Evolutionary conservation across 2,888 invertebrate species (phyloP), one percentile per base, ranked within the genome.

Genomic region (Dicranocentrus wangi): DNA sequence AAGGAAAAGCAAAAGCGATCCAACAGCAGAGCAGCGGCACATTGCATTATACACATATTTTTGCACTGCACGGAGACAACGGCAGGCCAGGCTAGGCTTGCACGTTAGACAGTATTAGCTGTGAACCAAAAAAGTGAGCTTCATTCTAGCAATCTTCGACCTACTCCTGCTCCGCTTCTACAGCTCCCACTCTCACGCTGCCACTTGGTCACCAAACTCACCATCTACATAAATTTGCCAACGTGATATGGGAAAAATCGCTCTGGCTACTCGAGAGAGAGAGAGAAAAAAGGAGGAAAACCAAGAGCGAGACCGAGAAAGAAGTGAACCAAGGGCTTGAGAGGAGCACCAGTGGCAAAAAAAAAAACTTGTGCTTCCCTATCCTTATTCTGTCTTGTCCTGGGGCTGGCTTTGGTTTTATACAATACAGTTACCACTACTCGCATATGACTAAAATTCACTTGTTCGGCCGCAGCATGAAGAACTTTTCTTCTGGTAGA

Each of bases 161-260:
- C 55, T 23, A 55, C 55, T 55, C 27, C 71, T 71, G 43, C 23
- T 25, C 2, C 65, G 10, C 32, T 32, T 19, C 25, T 55, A 7
- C 13, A 27, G 60, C 60, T 70, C 25, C 39, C 42, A 51, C 15
- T 19, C 19, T 23, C 15, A 43, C 39, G 23, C 43, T 60, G 60
- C 60, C 60, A 25, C 72, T 61, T 75, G 75, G 66, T 73, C 65
- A 73, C 55, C 70, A 47, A 32, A 47, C 15, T 47, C 47, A 25
- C 63, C 32, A 55, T 66, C 51, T 72, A 51, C 53, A 75, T 65
- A 75, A 75, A 75, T 75, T 75, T 75, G 55, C 65, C 39, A 75
- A 55, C 28, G 42, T 65, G 66, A 23, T 1, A 47, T 42, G 65
- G 43, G 8, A 8, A 21, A 42, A 23, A 13, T 27, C 2, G 51